phyloP scores from a whole-genome alignment of 2,797 vertebrate species.

The Staurois parvus region DNA sequence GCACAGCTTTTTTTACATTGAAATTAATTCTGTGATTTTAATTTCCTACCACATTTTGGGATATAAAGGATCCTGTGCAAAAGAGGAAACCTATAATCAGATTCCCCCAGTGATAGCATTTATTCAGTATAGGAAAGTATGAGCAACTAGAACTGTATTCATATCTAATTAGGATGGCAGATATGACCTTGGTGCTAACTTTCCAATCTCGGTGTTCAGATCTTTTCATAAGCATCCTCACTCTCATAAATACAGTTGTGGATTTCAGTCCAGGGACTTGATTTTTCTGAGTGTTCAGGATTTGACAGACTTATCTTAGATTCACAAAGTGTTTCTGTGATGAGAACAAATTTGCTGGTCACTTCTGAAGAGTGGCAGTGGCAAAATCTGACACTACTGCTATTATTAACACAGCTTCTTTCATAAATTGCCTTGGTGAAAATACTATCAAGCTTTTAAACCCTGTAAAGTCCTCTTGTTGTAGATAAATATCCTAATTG shows the following conservation, averaged over 20 bases:
- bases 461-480: background rate
- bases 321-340: background rate
- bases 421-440: background rate
- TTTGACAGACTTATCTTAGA: background rate
- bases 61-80: no score
- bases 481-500: background rate
- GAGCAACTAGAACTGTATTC: no score
- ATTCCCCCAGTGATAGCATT: no score
- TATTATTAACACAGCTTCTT: background rate
- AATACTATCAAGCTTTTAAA: background rate
- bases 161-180: no score
- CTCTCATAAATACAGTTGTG: background rate
- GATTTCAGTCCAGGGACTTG: background rate
- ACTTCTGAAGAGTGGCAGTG: background rate
- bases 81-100: no score
- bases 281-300: background rate
- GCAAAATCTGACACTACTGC: background rate
- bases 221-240: background rate
- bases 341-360: background rate
- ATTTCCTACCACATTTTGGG: no score
- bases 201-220: background rate
- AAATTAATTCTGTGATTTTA: no score
- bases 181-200: background rate
- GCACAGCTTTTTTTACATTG: no score
- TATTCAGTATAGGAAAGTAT: no score